Evolutionary conservation across 2,113 vertebrate genomes (phyloP), one percentile per base, ranked within the genome.

Genomic region (Orthonyx spaldingii): DNA sequence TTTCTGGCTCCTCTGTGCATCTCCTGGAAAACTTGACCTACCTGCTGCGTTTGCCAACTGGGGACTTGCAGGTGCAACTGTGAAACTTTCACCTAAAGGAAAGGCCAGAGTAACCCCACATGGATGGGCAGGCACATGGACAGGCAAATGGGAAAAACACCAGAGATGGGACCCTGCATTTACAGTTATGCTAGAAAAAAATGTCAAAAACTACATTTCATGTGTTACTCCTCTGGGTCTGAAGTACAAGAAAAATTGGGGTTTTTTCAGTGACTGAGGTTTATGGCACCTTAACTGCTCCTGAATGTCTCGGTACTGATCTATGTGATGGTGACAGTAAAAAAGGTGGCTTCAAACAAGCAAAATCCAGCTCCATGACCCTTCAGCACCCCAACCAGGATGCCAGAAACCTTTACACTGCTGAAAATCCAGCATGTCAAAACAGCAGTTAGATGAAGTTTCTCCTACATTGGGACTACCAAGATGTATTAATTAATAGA

Each of bases 11-110:
- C 7, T 83, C 57, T 8, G 2, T 3, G 5, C 1, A 3, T 15
- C 33, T 86, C 26, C 26, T 42, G 35, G 26, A 75, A 82, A 91
- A 66, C 7, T 30, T 3, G 6, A 28, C 13, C 32, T 33, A 53
- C 22, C 33, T 60, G 13, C 12, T 3, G 1, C 1, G 2, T 80
- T 74, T 85, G 17, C n/a, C 5, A 3, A 9, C 14, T 5, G 6
- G 24, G 18, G 28, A 28, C 23, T 7, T 63, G 42, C 41, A 55
- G 47, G 44, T 57, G 26, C 32, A n/a, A 18, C 26, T 2, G 33
- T 2, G 1, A 46, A 59, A 42, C 26, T 82, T 66, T 27, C 61
- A 44, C 18, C 89, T 53, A 30, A 27, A 53, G 52, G 41, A 71
- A 78, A 27, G 37, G 14, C 5, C 33, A 32, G 37, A 46, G 18